Evolutionary conservation across 1,140 invertebrate genomes (phyloP).

Genomic region (Cylas formicarius): DNA sequence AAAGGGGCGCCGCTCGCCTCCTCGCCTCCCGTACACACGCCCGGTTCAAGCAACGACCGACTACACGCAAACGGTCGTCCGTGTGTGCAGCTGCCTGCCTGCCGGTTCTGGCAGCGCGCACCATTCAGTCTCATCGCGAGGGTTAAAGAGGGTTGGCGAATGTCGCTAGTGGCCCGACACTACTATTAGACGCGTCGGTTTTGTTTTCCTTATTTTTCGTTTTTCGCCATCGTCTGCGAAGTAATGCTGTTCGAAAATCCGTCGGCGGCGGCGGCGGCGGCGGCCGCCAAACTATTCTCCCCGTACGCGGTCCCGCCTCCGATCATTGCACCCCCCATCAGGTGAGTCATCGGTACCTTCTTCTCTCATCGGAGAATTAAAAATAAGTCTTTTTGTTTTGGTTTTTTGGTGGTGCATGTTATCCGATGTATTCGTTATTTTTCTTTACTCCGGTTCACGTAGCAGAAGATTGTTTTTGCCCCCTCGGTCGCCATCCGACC

Average conservation of each 20-base stretch:
- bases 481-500: no score
- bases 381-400: no score
- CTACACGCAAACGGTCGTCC: no score
- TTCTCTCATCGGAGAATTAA: conserved; percentile 1
- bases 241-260: conserved; percentile 32
- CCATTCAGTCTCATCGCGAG: conserved; percentile 10
- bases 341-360: conserved; percentile 21
- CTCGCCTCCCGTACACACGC: not conserved
- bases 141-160: conserved; percentile 12
- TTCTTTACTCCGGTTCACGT: no score
- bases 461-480: no score
- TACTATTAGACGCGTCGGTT: conserved; percentile 3
- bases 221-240: conserved; percentile 4
- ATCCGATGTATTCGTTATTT: no score
- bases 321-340: conserved; percentile 24
- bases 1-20: conserved; percentile 16
- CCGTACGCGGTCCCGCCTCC: conserved; percentile 33
- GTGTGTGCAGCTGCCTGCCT: conserved; percentile 22
- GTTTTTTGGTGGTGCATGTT: no score
- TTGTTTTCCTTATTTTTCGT: conserved; percentile 1
- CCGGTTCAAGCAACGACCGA: conserved; percentile 1
- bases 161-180: conserved; percentile 6
- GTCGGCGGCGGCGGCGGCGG: conserved; percentile 10
- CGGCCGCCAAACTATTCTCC: conserved; percentile 24
- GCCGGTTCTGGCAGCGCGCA: conserved; percentile 12